These are phyloP conservation scores for Poecilia picta DNA, from an alignment of 2,797 vertebrate species.

Conservation along the genomic window DNA sequence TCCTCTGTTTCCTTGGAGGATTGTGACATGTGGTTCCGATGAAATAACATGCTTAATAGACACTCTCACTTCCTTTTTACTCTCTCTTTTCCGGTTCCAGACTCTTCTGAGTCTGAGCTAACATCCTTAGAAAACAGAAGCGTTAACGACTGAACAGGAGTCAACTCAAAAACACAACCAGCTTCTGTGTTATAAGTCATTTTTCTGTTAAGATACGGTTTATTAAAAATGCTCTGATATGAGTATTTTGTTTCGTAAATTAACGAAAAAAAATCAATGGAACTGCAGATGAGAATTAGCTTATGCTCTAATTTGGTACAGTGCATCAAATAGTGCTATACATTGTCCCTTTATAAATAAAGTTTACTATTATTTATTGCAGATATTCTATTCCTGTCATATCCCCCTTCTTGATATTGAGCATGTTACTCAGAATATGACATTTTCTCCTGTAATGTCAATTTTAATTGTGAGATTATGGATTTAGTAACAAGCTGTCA, in stretches of 20 bases:
- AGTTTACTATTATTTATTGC: too few species aligned
- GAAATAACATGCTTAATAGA: not conserved
- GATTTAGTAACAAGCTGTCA: not conserved
- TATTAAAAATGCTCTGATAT: not conserved
- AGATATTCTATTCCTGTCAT: not conserved
- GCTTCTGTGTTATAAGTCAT: not conserved
- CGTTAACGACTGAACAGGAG: not conserved
- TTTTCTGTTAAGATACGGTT: not conserved
- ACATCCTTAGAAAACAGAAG: not conserved
- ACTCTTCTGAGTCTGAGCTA: not conserved
- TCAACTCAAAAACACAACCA: not conserved
- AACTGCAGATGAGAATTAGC: not conserved
- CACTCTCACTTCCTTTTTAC: conserved; percentile 1
- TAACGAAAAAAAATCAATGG: not conserved
- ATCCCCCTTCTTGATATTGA: not conserved
- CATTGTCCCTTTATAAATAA: too few species aligned
- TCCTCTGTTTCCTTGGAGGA: not conserved
- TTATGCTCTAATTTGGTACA: too few species aligned
- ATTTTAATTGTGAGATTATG: not conserved
- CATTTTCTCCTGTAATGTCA: not conserved
- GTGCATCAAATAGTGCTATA: too few species aligned
- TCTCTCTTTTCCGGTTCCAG: not conserved
- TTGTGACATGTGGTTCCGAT: not conserved
- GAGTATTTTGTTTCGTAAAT: not conserved
- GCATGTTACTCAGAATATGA: not conserved